Evolutionary conservation across 2,797 vertebrate species (phyloP).

Genomic region (Gymnothorax reevesii): DNA sequence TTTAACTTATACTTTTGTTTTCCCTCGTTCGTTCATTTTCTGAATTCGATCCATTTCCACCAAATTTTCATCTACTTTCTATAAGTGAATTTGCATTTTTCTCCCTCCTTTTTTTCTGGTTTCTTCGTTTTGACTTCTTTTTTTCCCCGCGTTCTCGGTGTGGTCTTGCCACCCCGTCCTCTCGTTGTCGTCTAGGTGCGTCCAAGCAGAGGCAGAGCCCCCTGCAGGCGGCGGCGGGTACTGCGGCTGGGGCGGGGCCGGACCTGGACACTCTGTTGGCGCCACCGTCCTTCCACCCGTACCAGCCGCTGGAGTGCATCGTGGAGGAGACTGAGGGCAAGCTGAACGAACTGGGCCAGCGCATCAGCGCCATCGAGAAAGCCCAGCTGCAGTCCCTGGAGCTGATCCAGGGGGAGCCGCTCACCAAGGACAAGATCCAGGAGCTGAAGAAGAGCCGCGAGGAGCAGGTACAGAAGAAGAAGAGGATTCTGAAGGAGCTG

Average conservation of each 20-base stretch:
- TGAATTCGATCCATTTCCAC: not conserved
- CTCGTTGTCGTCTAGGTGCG: slow-evolving; percentile 80
- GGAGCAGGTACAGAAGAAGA: slow-evolving; percentile 99
- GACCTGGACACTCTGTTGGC: slow-evolving; percentile 84
- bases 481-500: slow-evolving; percentile 99
- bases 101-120: not conserved
- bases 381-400: slow-evolving; percentile 87
- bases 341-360: slow-evolving; percentile 98
- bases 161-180: slow-evolving; percentile 61
- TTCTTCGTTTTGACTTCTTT: not conserved
- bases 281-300: slow-evolving; percentile 89
- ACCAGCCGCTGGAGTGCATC: slow-evolving; percentile 98
- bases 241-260: slow-evolving; percentile 50
- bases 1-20: not conserved
- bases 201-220: slow-evolving; percentile 95
- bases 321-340: slow-evolving; percentile 99
- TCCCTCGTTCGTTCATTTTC: not conserved
- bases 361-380: slow-evolving; percentile 91
- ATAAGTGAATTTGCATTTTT: not conserved
- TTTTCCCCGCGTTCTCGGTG: slow-evolving; percentile 48
- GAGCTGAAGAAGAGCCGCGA: slow-evolving; percentile 90
- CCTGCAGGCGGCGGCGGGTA: slow-evolving; percentile 82
- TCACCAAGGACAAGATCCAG: slow-evolving; percentile 92
- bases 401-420: slow-evolving; percentile 88
- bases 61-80: not conserved